These are phyloP conservation scores for Sorex fumeus DNA, from an alignment of 2,113 vertebrate genomes.

Conservation along the genomic window DNA sequence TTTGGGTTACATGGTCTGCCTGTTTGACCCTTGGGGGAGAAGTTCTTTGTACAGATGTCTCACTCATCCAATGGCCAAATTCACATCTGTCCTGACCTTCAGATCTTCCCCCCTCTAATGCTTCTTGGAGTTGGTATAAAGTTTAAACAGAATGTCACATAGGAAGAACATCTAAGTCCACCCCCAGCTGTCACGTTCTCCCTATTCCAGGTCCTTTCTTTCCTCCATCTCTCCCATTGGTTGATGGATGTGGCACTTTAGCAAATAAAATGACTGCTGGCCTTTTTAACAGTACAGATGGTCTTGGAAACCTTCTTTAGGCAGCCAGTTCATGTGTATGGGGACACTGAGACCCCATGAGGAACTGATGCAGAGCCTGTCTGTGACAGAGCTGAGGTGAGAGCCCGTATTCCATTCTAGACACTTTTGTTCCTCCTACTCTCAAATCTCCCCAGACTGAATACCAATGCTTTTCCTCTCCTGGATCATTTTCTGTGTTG, in stretches of 20 bases:
- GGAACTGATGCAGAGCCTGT: fast-evolving
- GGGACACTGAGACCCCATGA: fast-evolving
- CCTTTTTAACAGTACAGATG: too few relatives aligned
- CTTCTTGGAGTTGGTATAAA: fast-evolving
- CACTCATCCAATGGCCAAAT: slow-evolving; percentile 7
- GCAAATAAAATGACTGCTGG: neutral
- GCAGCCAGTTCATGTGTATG: neutral
- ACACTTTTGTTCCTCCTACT: neutral
- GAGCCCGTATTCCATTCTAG: neutral
- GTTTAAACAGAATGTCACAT: too few relatives aligned
- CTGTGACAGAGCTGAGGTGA: fast-evolving
- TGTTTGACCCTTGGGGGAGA: neutral
- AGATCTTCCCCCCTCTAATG: neutral
- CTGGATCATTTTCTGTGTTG: too few relatives aligned
- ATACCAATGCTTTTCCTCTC: neutral
- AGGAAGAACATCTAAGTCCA: neutral
- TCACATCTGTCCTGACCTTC: neutral
- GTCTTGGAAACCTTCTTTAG: neutral
- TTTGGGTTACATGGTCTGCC: neutral
- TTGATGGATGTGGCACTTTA: neutral
- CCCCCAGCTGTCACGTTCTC: neutral
- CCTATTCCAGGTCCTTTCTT: neutral
- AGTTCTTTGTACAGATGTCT: slow-evolving; percentile 9
- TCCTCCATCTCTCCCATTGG: neutral
- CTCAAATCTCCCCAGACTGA: neutral